Evolutionary conservation across 2,888 invertebrate species (phyloP).

Genomic region (Campoletis raptor): DNA sequence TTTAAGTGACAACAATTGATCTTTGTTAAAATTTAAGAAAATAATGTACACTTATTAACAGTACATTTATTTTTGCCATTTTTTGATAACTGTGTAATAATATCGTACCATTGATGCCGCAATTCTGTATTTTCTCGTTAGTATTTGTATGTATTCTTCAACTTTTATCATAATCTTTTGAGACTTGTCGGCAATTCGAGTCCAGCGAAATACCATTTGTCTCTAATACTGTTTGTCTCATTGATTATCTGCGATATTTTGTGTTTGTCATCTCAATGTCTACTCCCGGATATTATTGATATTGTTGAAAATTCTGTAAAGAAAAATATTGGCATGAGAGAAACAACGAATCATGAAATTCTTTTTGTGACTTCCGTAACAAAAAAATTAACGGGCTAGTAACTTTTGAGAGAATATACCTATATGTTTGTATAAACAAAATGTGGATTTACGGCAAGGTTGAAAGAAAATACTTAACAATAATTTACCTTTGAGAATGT

Average conservation of each 20-base stretch:
- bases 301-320: slow-evolving; percentile 75
- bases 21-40: slow-evolving; percentile 39
- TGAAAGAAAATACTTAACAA: background rate
- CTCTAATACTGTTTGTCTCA: slow-evolving; percentile 61
- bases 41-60: slow-evolving; percentile 52
- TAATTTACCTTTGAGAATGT: slow-evolving; percentile 85
- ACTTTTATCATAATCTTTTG: slow-evolving; percentile 40
- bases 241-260: slow-evolving; percentile 30
- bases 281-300: slow-evolving; percentile 69
- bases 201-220: slow-evolving; percentile 52
- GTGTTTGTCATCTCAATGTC: slow-evolving; percentile 70
- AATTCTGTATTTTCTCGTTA: background rate
- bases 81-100: slow-evolving; percentile 34
- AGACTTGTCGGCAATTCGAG: slow-evolving; percentile 54
- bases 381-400: background rate
- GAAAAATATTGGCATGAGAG: background rate
- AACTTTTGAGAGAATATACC: background rate
- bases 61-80: background rate
- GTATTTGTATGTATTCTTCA: background rate
- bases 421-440: background rate
- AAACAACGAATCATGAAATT: background rate
- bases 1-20: slow-evolving; percentile 9
- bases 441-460: background rate
- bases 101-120: slow-evolving; percentile 18
- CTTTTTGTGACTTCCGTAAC: background rate